Conservation (phyloP, 2,888 invertebrate species). For the Argyra leucocephala region DNA sequence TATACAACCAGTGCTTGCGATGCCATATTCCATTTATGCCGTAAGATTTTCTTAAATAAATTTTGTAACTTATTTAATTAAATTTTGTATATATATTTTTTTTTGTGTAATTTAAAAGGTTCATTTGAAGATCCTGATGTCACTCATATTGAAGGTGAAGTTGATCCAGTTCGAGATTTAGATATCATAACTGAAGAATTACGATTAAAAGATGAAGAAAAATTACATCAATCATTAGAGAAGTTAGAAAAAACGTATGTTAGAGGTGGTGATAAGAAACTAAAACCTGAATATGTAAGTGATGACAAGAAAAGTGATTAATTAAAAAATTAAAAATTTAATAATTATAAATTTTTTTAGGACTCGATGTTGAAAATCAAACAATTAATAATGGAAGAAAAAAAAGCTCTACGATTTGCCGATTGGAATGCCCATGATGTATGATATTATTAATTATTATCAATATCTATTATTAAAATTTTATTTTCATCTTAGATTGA, state of each 20-base stretch:
- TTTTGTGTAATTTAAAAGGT: slow-evolving; percentile 48
- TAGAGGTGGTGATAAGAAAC: slow-evolving; percentile 85
- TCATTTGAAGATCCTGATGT: slow-evolving; percentile 97
- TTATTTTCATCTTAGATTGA: slow-evolving; percentile 66
- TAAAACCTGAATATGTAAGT: slow-evolving; percentile 88
- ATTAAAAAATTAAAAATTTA: too few relatives aligned
- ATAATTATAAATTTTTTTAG: slow-evolving; percentile 47
- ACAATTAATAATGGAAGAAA: slow-evolving; percentile 71
- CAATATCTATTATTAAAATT: slow-evolving; percentile 25
- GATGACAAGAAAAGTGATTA: too few relatives aligned
- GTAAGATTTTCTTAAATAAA: slow-evolving; percentile 53
- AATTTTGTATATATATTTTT: not conserved
- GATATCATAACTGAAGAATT: slow-evolving; percentile 95
- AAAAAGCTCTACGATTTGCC: slow-evolving; percentile 84
- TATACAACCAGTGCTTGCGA: slow-evolving; percentile 93
- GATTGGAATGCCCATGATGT: slow-evolving; percentile 92
- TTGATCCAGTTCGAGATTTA: slow-evolving; percentile 91
- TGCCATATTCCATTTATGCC: slow-evolving; percentile 91
- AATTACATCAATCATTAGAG: slow-evolving; percentile 69
- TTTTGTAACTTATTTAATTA: slow-evolving; percentile 2
- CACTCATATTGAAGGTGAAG: slow-evolving; percentile 96
- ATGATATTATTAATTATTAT: slow-evolving; percentile 39
- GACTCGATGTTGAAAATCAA: slow-evolving; percentile 81
- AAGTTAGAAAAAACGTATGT: slow-evolving; percentile 74
- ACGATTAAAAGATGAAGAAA: slow-evolving; percentile 87